Base-by-base conservation (phyloP, 1,140 invertebrate species). In the Drosophila repleta region DNA sequence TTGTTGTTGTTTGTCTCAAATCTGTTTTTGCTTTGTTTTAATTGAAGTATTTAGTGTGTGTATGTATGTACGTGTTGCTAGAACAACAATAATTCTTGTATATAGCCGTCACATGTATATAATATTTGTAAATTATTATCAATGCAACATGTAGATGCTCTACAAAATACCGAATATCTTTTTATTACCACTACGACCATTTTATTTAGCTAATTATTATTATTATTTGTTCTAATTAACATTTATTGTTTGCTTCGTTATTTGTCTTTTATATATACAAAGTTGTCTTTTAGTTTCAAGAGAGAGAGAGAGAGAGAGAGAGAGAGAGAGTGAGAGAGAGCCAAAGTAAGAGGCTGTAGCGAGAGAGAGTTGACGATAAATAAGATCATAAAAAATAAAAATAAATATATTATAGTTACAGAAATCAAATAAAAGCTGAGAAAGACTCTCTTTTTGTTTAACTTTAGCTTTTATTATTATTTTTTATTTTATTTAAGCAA, bases 91-190 rank as follows among this genome's bases (percentile, higher is more conserved):
- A 41, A 35, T 48, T 46, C 41, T 70, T 63, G 70, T 79, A 69
- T 77, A 72, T 79, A 72, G 74, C 67, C 79, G 80, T 68, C 67
- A 63, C 72, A 76, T 73, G 65, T 76, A 70, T 75, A 80, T 67
- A 80, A 75, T 82, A 68, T 83, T 84, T 85, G 81, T 87, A 83
- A 88, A 88, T 88, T 88, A 88, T 88, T 88, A 88, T 88, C 83
- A 76, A 83, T 88, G 79, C 83, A 88, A 88, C 83, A 84, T 87
- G 82, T 85, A 85, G 82, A 85, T 87, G 72, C 74, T 85, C 82
- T 87, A 87, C 83, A 87, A 87, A 87, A 87, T 88, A 85, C 81
- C 82, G 74, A 87, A 81, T 85, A 71, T 71, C 37, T 68, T 70
- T 63, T 35, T 11, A 35, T 53, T 79, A 81, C 58, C 48, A 68